phyloP scores from a whole-genome alignment of 2,797 vertebrate species.

The Manis crassicaudata region DNA sequence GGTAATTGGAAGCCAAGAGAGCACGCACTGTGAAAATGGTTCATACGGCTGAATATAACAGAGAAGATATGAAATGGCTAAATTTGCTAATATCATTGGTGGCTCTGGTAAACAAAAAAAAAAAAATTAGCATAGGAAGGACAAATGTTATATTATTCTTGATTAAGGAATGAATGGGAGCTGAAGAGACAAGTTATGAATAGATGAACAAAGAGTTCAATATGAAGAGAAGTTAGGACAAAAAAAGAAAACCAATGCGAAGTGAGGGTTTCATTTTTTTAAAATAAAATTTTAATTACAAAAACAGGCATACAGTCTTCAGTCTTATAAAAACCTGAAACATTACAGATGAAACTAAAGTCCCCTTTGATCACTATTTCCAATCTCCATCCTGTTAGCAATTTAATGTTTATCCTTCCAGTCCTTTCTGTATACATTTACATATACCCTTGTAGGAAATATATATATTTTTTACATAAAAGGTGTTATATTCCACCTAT shows the following conservation, averaged over 20 bases:
- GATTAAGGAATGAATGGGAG: background rate
- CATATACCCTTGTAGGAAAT: background rate
- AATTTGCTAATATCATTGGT: background rate
- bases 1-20: background rate
- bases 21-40: background rate
- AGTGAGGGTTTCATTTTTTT: background rate
- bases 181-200: background rate
- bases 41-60: background rate
- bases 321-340: background rate
- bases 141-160: background rate
- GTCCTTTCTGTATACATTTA: background rate
- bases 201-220: background rate
- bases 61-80: background rate
- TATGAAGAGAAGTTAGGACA: background rate
- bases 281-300: background rate
- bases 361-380: background rate
- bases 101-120: constrained; percentile 7
- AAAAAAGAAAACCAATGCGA: constrained; percentile 1
- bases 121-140: background rate
- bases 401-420: background rate
- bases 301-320: background rate
- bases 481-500: background rate
- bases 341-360: background rate
- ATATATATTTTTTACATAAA: background rate
- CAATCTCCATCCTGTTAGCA: background rate